A percentile compares a stretch with the other conserved stretches of the same genome.
These are phyloP conservation scores for Holcopasites calliopsidis DNA, from an alignment of 1,140 invertebrate genomes.

Conservation along the genomic window DNA sequence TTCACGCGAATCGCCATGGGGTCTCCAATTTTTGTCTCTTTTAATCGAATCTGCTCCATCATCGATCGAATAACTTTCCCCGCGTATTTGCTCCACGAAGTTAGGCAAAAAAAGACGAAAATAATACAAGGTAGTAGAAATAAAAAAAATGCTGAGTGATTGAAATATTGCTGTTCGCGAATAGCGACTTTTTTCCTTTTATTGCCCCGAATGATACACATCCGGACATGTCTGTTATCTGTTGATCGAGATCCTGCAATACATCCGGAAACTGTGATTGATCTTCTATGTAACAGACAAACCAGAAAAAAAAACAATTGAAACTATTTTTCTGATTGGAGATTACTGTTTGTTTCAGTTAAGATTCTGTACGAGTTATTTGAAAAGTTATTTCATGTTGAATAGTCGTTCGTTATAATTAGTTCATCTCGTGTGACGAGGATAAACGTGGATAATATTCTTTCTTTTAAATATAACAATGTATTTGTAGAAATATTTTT, in stretches of 20 bases:
- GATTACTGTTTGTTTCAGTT: too few relatives aligned
- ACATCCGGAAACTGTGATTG: constrained; percentile 16
- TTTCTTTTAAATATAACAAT: too few relatives aligned
- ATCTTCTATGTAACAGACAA: not conserved
- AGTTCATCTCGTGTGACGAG: too few relatives aligned
- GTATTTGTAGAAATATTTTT: too few relatives aligned
- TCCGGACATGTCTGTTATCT: not conserved
- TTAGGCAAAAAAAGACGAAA: too few relatives aligned
- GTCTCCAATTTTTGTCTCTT: not conserved
- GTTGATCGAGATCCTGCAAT: constrained; percentile 6
- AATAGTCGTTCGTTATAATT: too few relatives aligned
- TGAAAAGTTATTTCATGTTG: too few relatives aligned
- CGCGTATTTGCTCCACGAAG: not conserved
- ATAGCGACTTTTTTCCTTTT: not conserved
- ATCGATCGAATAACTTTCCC: constrained; percentile 3
- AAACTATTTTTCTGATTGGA: not conserved
- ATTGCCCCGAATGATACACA: not conserved
- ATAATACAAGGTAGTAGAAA: not conserved
- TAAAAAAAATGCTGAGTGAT: not conserved
- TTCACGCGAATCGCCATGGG: not conserved
- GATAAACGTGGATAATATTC: too few relatives aligned
- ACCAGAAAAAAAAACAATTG: not conserved
- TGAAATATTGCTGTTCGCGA: not conserved
- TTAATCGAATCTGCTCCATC: not conserved
- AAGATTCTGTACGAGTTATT: not conserved